Evolutionary conservation across 2,113 vertebrate species (phyloP).

Genomic region (Tenrec ecaudatus): DNA sequence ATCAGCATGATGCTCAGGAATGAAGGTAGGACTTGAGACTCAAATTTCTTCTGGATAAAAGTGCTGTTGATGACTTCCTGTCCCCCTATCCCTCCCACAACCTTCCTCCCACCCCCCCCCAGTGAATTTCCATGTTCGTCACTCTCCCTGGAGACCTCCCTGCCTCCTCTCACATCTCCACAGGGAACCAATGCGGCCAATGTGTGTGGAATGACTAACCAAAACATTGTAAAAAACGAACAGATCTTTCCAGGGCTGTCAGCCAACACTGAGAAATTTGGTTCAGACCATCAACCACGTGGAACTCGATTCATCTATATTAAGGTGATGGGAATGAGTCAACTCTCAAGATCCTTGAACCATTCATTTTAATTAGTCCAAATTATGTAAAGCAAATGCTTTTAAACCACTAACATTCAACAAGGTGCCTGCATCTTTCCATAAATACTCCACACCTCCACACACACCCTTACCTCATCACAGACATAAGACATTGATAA

Average conservation of each 20-base stretch:
- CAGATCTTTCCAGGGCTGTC: conserved; percentile 54
- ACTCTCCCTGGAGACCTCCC: neutral
- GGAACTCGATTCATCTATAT: conserved; percentile 56
- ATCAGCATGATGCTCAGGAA: neutral
- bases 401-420: conserved; percentile 68
- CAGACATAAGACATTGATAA: neutral
- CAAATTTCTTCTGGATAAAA: neutral
- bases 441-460: conserved; percentile 55
- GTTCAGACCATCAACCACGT: conserved; percentile 55
- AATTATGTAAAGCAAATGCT: conserved; percentile 72
- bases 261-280: conserved; percentile 66
- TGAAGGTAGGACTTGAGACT: neutral
- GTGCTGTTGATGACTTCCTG: neutral
- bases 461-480: neutral
- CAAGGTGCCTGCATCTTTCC: conserved; percentile 52
- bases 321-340: conserved; percentile 53
- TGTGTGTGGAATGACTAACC: conserved; percentile 70
- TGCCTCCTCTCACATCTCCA: neutral
- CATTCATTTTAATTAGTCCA: conserved; percentile 74
- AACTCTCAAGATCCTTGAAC: conserved; percentile 36
- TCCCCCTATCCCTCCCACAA: neutral
- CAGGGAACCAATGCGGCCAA: neutral
- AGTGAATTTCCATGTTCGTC: too few species aligned
- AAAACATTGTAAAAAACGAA: conserved; percentile 40
- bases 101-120: neutral